These are phyloP conservation scores for Rhinopomastus cyanomelas DNA, from an alignment of 2,113 vertebrate species.

Conservation along the genomic window DNA sequence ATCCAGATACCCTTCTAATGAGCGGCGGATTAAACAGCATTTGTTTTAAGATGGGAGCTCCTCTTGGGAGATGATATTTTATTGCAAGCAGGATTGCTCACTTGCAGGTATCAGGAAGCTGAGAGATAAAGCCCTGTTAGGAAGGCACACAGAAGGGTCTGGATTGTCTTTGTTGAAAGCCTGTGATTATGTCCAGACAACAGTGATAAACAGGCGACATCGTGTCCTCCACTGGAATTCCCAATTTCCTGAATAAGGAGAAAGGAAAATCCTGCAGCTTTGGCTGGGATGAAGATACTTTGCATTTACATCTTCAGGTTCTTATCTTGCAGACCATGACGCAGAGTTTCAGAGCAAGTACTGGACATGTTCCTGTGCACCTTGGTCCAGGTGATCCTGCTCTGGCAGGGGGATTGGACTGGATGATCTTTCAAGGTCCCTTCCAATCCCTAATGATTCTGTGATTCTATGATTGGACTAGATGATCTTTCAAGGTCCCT, in stretches of 20 bases:
- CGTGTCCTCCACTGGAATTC: not conserved
- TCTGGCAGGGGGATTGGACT: no score
- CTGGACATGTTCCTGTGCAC: no score
- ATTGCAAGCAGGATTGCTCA: constrained; percentile 58
- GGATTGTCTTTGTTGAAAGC: not conserved
- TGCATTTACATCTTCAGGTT: not conserved
- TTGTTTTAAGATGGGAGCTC: constrained; percentile 77
- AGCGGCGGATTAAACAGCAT: constrained; percentile 76
- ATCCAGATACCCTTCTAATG: constrained; percentile 76
- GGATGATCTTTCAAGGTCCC: no score
- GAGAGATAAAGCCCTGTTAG: not conserved
- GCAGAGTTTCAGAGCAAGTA: not conserved
- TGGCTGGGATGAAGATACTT: not conserved
- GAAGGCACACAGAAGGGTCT: not conserved
- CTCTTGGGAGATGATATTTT: constrained; percentile 67
- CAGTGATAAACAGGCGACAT: not conserved
- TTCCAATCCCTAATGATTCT: no score
- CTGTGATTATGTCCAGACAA: not conserved
- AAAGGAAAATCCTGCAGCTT: not conserved
- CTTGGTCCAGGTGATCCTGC: no score
- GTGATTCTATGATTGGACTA: no score
- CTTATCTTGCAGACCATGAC: not conserved
- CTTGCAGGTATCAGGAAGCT: constrained; percentile 52
- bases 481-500: no score
- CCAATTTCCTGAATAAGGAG: not conserved